These are phyloP conservation scores for Pachyuromys duprasi DNA, from an alignment of 2,797 vertebrate species.

Conservation along the genomic window DNA sequence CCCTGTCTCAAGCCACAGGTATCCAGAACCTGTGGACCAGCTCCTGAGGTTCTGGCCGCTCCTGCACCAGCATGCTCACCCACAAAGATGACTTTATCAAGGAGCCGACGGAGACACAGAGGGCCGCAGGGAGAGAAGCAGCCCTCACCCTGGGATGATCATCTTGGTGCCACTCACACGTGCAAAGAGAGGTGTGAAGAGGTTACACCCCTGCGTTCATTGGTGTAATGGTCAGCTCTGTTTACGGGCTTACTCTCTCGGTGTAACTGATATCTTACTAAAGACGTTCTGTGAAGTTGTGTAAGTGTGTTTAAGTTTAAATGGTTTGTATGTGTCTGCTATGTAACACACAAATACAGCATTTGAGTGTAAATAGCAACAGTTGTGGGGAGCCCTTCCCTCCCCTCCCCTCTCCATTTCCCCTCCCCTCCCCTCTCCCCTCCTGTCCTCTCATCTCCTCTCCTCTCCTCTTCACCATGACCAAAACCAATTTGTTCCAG, in stretches of 20 bases:
- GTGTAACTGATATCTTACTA: constrained; percentile 75
- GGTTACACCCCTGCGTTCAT: constrained; percentile 72
- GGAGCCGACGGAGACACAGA: not conserved
- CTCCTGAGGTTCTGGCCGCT: not conserved
- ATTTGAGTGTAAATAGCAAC: constrained; percentile 82
- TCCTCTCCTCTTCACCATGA: not conserved
- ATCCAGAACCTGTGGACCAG: not conserved
- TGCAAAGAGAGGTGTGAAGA: not conserved
- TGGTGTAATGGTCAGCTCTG: constrained; percentile 53
- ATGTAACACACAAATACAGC: constrained; percentile 79
- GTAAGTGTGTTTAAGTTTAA: constrained; percentile 83
- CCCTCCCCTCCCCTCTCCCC: too few species aligned
- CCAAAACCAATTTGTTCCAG: not conserved
- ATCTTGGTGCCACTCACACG: not conserved
- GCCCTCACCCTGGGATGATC: not conserved
- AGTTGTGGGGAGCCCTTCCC: constrained; percentile 74
- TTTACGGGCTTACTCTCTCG: constrained; percentile 63
- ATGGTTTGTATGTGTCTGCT: constrained; percentile 56
- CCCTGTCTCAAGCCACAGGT: not conserved
- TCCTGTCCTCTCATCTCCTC: too few species aligned
- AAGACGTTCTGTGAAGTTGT: constrained; percentile 71
- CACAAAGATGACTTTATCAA: not conserved
- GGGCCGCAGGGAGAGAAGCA: not conserved
- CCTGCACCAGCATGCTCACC: not conserved
- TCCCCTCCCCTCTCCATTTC: too few species aligned